These are phyloP conservation scores for Pseudococcus viburni DNA, from an alignment of 2,888 invertebrate genomes.

Conservation along the genomic window DNA sequence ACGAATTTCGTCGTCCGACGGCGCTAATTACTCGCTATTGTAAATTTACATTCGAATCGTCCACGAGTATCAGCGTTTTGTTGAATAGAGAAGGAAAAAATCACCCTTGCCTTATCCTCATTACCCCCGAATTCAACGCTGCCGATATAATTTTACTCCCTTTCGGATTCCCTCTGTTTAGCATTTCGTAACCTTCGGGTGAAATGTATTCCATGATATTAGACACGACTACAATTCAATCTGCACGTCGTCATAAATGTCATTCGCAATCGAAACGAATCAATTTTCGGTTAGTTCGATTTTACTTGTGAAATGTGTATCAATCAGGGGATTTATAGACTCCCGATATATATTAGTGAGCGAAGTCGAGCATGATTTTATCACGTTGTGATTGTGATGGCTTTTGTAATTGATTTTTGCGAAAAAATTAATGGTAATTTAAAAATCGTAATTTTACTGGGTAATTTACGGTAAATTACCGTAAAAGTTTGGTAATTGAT, in stretches of 20 bases:
- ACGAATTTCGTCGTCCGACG: neutral
- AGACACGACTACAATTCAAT: neutral
- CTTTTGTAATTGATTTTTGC: too few relatives aligned
- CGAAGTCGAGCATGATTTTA: too few relatives aligned
- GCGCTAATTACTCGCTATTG: slow-evolving; percentile 1
- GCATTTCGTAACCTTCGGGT: neutral
- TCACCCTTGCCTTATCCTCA: neutral
- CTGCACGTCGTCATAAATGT: neutral
- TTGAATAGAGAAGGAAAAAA: neutral
- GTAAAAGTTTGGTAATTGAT: too few relatives aligned
- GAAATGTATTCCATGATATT: neutral
- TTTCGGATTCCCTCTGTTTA: too few relatives aligned
- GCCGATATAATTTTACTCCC: neutral
- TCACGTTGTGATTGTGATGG: too few relatives aligned
- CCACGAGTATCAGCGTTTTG: neutral
- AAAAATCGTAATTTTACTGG: too few relatives aligned
- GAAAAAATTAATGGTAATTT: too few relatives aligned
- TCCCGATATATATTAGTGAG: too few relatives aligned
- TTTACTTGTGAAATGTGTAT: neutral
- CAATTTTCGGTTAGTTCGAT: neutral
- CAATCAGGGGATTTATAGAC: neutral
- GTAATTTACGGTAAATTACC: too few relatives aligned
- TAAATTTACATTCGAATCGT: slow-evolving; percentile 17
- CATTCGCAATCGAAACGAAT: neutral
- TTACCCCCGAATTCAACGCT: neutral